Conservation (phyloP, 2,888 invertebrate species). For the Myopa tessellatipennis region DNA sequence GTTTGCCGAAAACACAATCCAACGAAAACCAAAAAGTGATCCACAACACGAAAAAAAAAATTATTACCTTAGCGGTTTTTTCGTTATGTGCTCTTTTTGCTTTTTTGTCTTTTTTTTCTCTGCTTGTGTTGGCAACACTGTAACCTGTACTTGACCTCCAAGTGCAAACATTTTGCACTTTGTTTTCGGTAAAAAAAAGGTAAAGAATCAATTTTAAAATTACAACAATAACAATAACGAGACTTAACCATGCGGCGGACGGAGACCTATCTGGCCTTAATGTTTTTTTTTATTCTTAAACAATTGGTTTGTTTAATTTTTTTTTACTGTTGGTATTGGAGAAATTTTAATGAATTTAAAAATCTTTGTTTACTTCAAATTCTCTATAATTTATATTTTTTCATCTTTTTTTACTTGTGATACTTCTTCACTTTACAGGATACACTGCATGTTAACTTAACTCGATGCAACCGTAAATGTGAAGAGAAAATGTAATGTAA, state of each 20-base stretch:
- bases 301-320: background rate
- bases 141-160: conserved; percentile 37
- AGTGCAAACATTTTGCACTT: conserved; percentile 37
- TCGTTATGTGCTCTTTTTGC: conserved; percentile 1
- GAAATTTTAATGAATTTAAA: background rate
- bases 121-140: conserved; percentile 33
- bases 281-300: background rate
- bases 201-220: conserved; percentile 10
- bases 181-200: background rate
- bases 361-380: background rate
- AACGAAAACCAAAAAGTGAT: background rate
- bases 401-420: too few relatives aligned
- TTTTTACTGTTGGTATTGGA: background rate
- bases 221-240: background rate
- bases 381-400: too few relatives aligned
- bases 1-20: background rate
- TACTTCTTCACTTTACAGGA: too few relatives aligned
- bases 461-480: too few relatives aligned
- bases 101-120: background rate
- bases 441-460: too few relatives aligned
- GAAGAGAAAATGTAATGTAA: too few relatives aligned
- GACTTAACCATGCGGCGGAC: conserved; percentile 4
- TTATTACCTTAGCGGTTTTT: conserved; percentile 31
- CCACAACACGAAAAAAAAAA: background rate
- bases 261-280: background rate